phyloP scores from a whole-genome alignment of 2,888 invertebrate genomes.

The Drosophila tripunctata region DNA sequence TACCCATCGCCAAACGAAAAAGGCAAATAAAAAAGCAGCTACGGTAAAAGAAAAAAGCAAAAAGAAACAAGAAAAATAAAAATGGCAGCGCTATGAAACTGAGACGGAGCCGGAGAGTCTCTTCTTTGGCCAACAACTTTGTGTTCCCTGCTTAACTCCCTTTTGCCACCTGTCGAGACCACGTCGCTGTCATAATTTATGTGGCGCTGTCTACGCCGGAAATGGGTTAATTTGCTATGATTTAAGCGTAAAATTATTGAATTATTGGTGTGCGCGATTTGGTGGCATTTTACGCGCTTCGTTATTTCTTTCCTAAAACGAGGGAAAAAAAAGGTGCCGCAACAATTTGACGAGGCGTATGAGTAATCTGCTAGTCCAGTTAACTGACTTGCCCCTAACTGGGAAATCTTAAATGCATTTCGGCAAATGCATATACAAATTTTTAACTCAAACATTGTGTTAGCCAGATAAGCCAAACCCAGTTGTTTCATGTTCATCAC shows the following conservation, averaged over 20 bases:
- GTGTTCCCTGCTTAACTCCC: slow-evolving; percentile 26
- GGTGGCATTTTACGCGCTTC: slow-evolving; percentile 52
- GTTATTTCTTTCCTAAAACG: slow-evolving; percentile 32
- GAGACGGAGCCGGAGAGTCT: slow-evolving; percentile 1
- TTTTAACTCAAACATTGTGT: slow-evolving; percentile 16
- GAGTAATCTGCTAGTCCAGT: slow-evolving; percentile 42
- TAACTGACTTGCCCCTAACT: slow-evolving; percentile 15
- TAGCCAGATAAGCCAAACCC: slow-evolving; percentile 43
- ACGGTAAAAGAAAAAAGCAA: background rate
- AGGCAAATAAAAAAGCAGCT: slow-evolving; percentile 7
- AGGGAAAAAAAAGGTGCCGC: slow-evolving; percentile 52
- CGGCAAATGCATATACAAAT: slow-evolving; percentile 57
- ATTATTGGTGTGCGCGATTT: slow-evolving; percentile 73
- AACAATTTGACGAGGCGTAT: slow-evolving; percentile 25
- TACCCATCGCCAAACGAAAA: slow-evolving; percentile 8
- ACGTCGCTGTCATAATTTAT: slow-evolving; percentile 74
- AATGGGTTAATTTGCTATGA: slow-evolving; percentile 82
- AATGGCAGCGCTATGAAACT: background rate
- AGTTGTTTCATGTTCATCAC: slow-evolving; percentile 41
- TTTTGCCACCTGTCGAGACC: slow-evolving; percentile 23
- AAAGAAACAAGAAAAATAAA: slow-evolving; percentile 6
- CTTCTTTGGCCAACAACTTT: slow-evolving; percentile 21
- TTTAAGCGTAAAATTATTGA: slow-evolving; percentile 81
- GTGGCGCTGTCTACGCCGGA: slow-evolving; percentile 80
- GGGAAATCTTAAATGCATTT: slow-evolving; percentile 53